These are phyloP conservation scores for Poicephalus gulielmi DNA, from an alignment of 2,113 vertebrate species.

Conservation along the genomic window DNA sequence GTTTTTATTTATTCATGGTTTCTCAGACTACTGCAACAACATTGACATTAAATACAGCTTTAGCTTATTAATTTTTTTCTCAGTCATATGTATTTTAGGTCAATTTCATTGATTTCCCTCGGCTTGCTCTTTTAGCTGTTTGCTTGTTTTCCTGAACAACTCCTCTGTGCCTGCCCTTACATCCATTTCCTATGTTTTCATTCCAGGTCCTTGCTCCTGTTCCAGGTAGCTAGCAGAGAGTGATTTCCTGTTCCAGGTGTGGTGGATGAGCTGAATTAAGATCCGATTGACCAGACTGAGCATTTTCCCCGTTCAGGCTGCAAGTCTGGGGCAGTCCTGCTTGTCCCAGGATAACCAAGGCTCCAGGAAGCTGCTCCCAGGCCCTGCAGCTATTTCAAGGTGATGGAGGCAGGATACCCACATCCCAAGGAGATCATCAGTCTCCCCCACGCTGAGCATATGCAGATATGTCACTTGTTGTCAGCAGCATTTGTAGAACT, in stretches of 20 bases:
- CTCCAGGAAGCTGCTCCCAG: background rate
- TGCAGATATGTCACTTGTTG: background rate
- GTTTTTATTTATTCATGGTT: constrained; percentile 65
- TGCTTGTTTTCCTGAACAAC: background rate
- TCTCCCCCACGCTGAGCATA: fast-evolving
- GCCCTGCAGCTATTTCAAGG: background rate
- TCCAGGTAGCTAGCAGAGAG: background rate
- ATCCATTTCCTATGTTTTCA: background rate
- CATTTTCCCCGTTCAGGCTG: background rate
- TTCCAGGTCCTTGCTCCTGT: background rate
- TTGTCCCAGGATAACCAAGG: background rate
- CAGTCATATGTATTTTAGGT: constrained; percentile 61
- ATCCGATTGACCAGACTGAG: background rate
- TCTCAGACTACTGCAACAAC: constrained; percentile 53
- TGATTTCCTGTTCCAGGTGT: background rate
- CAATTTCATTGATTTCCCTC: constrained; percentile 42
- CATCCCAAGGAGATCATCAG: background rate
- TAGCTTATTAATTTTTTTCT: constrained; percentile 51
- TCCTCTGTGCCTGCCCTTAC: background rate
- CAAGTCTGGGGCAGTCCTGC: background rate
- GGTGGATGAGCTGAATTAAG: background rate
- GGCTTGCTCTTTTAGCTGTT: constrained; percentile 42
- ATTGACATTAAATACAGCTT: constrained; percentile 56
- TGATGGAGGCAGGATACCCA: background rate
- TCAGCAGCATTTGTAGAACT: background rate